These are phyloP conservation scores for Gonocerus acuteangulatus DNA, from an alignment of 2,888 invertebrate genomes.

Conservation along the genomic window DNA sequence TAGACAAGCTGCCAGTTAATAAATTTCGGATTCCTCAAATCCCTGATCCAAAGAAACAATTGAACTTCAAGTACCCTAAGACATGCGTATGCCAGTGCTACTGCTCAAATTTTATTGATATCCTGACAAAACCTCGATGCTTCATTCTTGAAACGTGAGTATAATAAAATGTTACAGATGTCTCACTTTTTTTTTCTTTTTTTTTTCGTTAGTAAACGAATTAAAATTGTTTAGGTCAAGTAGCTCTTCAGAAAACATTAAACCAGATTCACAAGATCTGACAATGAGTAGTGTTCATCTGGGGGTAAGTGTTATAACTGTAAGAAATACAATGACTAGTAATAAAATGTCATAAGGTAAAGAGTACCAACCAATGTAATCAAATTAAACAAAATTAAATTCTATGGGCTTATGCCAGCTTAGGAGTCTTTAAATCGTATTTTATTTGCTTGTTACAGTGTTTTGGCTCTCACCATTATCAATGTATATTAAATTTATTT, in stretches of 20 bases:
- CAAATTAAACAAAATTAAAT: no score
- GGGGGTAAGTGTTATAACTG: no score
- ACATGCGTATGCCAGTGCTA: constrained; percentile 3
- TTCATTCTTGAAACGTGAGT: constrained; percentile 11
- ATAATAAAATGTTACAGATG: not conserved
- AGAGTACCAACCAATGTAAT: no score
- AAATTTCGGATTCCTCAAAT: constrained; percentile 10
- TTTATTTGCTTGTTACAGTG: no score
- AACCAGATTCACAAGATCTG: constrained; percentile 8
- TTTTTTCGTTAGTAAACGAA: not conserved
- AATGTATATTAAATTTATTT: no score
- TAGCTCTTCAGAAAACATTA: constrained; percentile 7
- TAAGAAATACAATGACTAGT: no score
- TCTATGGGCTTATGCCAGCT: no score
- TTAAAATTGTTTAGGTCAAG: not conserved
- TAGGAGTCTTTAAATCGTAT: no score
- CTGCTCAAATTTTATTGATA: not conserved
- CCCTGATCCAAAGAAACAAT: not conserved
- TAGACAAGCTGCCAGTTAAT: not conserved
- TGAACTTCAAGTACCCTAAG: not conserved
- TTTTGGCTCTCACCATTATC: no score
- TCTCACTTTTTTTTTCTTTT: not conserved
- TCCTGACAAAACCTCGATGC: not conserved
- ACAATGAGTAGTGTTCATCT: not conserved
- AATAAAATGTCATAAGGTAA: no score